Evolutionary conservation across 1,140 invertebrate genomes (phyloP).

Genomic region (Drosophila persimilis): DNA sequence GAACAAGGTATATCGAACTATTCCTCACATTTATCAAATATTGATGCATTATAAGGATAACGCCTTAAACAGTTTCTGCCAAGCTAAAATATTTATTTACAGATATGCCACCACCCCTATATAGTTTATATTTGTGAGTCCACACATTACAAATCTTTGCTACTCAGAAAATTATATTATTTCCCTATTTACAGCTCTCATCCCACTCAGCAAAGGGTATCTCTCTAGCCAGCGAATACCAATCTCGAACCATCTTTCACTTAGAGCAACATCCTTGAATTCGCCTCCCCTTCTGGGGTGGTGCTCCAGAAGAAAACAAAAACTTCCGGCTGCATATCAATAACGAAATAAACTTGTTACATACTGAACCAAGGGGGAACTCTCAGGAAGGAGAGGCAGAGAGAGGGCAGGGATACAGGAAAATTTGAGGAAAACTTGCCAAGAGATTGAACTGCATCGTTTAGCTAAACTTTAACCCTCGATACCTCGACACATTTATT

Average conservation of each 20-base stretch:
- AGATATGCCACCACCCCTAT: too few relatives aligned
- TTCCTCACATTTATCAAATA: neutral
- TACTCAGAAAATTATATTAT: too few relatives aligned
- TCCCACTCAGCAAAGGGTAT: neutral
- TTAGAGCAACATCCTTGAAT: neutral
- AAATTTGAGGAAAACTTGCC: slow-evolving; percentile 8
- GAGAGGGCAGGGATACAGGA: too few relatives aligned
- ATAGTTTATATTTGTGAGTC: too few relatives aligned
- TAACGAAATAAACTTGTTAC: slow-evolving; percentile 61
- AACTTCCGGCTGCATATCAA: slow-evolving; percentile 67
- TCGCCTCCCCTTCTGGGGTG: neutral
- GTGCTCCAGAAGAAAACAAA: slow-evolving; percentile 24
- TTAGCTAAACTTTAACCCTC: slow-evolving; percentile 20
- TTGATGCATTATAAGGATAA: neutral
- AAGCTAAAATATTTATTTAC: neutral
- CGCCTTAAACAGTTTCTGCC: neutral
- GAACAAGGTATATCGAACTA: too few relatives aligned
- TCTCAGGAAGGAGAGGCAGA: too few relatives aligned
- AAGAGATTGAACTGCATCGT: slow-evolving; percentile 28
- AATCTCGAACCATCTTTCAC: too few relatives aligned
- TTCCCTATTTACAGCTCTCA: too few relatives aligned
- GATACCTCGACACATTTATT: slow-evolving; percentile 1
- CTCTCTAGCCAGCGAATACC: neutral
- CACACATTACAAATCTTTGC: too few relatives aligned
- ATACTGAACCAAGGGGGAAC: neutral